These are phyloP conservation scores for Mamestra configurata DNA, from an alignment of 1,140 invertebrate genomes.

Conservation along the genomic window DNA sequence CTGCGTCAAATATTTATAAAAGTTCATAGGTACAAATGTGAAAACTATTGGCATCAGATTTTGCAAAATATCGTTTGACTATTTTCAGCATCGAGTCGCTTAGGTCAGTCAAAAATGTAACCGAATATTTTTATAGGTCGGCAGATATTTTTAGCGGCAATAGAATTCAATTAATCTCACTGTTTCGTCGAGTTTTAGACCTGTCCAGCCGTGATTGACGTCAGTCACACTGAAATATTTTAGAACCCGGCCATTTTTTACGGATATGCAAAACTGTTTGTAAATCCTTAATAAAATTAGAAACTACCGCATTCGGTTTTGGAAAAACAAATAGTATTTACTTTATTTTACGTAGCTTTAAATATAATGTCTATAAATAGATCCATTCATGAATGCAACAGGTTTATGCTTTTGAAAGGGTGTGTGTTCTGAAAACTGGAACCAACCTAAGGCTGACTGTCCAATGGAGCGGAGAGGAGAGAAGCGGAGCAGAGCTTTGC, in stretches of 20 bases:
- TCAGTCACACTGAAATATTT: slow-evolving; percentile 32
- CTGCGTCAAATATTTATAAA: not conserved
- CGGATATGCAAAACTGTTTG: slow-evolving; percentile 30
- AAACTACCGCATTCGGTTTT: not conserved
- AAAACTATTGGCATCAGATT: not conserved
- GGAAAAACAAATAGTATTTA: not conserved
- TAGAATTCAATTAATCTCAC: slow-evolving; percentile 37
- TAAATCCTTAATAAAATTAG: slow-evolving; percentile 28
- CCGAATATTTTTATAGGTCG: slow-evolving; percentile 10
- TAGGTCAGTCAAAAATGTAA: slow-evolving; percentile 20
- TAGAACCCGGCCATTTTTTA: slow-evolving; percentile 5
- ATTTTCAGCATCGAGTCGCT: not conserved
- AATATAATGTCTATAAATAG: too few relatives aligned
- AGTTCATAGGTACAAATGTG: not conserved
- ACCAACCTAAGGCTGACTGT: too few relatives aligned
- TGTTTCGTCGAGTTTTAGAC: slow-evolving; percentile 17
- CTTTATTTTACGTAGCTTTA: too few relatives aligned
- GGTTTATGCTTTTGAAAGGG: too few relatives aligned
- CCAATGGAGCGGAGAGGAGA: too few relatives aligned
- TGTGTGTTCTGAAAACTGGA: too few relatives aligned
- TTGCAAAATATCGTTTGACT: not conserved
- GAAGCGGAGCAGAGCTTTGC: too few relatives aligned
- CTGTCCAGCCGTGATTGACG: slow-evolving; percentile 37
- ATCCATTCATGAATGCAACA: too few relatives aligned
- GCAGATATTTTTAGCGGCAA: slow-evolving; percentile 7